A percentile compares a stretch with the other conserved stretches of the same genome.
Evolutionary conservation across 2,113 vertebrate genomes (phyloP).

Genomic region (Eretmochelys imbricata): DNA sequence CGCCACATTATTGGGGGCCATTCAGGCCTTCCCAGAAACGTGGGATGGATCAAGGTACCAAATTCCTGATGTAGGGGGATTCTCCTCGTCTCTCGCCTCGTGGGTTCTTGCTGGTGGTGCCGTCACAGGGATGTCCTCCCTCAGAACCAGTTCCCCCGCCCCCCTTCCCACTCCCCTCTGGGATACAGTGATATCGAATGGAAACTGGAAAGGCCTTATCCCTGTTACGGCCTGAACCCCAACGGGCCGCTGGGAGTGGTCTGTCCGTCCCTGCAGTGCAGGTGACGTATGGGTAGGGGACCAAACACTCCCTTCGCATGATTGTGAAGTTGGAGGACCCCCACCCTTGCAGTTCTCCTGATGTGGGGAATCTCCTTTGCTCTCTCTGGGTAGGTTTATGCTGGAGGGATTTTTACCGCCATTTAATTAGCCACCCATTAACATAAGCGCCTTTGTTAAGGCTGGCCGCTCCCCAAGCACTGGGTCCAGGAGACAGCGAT

Average conservation of each 20-base stretch:
- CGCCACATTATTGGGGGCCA: neutral
- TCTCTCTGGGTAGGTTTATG: neutral
- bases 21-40: fast-evolving
- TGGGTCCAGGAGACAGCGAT: neutral
- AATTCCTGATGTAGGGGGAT: neutral
- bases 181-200: neutral
- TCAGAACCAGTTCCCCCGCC: neutral
- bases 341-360: neutral
- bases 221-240: neutral
- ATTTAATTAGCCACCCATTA: fast-evolving
- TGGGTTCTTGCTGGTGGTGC: neutral
- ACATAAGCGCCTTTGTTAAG: neutral
- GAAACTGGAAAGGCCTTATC: neutral
- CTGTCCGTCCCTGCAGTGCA: neutral
- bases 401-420: neutral
- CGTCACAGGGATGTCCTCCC: neutral
- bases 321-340: neutral
- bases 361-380: neutral
- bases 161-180: neutral
- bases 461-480: neutral
- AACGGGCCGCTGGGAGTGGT: neutral
- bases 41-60: neutral
- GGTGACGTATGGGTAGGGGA: neutral
- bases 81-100: neutral
- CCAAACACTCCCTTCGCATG: neutral